These are phyloP conservation scores for Lepidurus apus DNA, from an alignment of 1,140 invertebrate species.

Conservation along the genomic window DNA sequence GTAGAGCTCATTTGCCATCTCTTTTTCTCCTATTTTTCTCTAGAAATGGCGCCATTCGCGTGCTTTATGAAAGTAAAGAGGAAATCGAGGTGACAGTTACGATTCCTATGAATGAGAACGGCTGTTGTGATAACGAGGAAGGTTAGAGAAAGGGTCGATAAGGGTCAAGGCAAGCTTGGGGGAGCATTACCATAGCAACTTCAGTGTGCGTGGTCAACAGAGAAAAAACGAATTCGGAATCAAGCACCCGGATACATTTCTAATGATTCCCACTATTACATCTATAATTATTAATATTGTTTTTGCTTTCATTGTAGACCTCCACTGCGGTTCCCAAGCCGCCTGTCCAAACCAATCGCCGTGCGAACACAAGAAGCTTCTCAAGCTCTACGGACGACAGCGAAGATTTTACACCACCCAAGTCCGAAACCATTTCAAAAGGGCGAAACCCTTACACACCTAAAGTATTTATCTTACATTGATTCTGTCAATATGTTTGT, in stretches of 20 bases:
- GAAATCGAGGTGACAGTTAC: not conserved
- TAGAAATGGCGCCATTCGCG: too few relatives aligned
- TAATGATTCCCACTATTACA: not conserved
- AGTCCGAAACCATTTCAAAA: not conserved
- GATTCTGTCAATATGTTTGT: not conserved
- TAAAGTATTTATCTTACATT: not conserved
- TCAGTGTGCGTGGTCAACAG: constrained; percentile 4
- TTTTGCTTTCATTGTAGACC: not conserved
- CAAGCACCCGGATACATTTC: not conserved
- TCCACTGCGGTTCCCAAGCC: not conserved
- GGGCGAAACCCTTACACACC: not conserved
- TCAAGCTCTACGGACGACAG: not conserved
- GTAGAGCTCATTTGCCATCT: constrained; percentile 18
- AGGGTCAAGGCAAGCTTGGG: not conserved
- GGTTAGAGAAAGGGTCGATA: not conserved
- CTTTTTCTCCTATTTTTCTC: not conserved
- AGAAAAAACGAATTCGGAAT: not conserved
- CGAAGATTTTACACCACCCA: not conserved
- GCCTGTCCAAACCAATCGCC: not conserved
- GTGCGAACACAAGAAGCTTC: not conserved
- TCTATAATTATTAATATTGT: not conserved
- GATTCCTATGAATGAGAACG: not conserved
- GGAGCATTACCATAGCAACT: not conserved
- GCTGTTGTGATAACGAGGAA: not conserved
- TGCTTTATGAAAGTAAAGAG: not conserved